A percentile compares a stretch with the other conserved stretches of the same genome.
Evolutionary conservation across 2,113 vertebrate genomes (phyloP).

Genomic region (Misgurnus mizolepis): DNA sequence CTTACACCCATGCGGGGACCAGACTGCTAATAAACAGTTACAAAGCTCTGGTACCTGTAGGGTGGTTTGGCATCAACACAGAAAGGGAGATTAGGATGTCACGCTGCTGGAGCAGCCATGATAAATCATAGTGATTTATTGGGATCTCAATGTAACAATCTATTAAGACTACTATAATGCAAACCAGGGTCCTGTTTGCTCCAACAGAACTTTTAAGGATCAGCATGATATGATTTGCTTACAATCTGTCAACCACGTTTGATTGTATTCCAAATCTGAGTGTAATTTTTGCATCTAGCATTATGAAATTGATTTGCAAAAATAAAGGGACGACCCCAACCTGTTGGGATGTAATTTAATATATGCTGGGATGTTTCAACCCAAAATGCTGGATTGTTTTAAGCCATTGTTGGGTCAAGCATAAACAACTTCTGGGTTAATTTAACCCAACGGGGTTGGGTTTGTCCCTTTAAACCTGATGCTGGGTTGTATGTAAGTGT

Average conservation of each 20-base stretch:
- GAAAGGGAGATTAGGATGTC: slow-evolving; percentile 22
- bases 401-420: too few species aligned
- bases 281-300: too few species aligned
- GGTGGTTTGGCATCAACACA: slow-evolving; percentile 27
- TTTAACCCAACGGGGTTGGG: too few species aligned
- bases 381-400: too few species aligned
- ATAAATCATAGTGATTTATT: slow-evolving; percentile 19
- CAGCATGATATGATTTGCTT: not conserved
- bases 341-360: too few species aligned
- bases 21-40: slow-evolving; percentile 20
- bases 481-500: too few species aligned
- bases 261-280: not conserved
- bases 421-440: too few species aligned
- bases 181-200: not conserved
- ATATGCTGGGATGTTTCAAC: too few species aligned
- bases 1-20: slow-evolving; percentile 20
- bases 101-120: slow-evolving; percentile 4
- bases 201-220: too few species aligned
- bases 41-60: slow-evolving; percentile 17
- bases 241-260: not conserved
- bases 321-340: too few species aligned
- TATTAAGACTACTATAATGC: not conserved
- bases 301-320: too few species aligned
- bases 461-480: too few species aligned
- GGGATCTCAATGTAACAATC: slow-evolving; percentile 17